Evolutionary conservation across 2,113 vertebrate genomes (phyloP).

Genomic region (Equus quagga): DNA sequence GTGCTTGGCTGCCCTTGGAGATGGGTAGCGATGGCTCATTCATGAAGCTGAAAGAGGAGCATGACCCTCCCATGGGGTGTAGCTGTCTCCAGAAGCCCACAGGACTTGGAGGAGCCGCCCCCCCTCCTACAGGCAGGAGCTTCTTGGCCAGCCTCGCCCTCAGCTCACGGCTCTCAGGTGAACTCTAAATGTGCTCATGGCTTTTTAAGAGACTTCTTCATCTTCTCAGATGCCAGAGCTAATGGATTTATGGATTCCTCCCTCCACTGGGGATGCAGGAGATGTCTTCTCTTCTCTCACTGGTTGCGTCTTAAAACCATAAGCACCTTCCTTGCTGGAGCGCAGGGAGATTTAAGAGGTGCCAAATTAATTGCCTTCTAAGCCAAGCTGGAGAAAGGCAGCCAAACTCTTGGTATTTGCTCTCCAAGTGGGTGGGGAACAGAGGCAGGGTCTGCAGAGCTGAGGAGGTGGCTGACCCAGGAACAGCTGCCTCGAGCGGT

Average conservation of each 20-base stretch:
- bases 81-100: not conserved
- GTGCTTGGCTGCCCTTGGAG: not conserved
- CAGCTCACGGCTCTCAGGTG: conserved; percentile 58
- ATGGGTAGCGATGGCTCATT: not conserved
- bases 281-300: not conserved
- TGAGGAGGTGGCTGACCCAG: not conserved
- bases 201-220: conserved; percentile 79
- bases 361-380: conserved; percentile 59
- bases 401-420: conserved; percentile 4
- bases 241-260: conserved; percentile 72
- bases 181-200: conserved; percentile 71
- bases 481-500: not conserved
- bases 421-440: not conserved
- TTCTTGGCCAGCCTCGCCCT: conserved; percentile 16
- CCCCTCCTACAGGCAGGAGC: not conserved
- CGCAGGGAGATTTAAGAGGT: conserved; percentile 48
- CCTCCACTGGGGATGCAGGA: not conserved
- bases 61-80: not conserved
- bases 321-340: conserved; percentile 47
- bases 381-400: conserved; percentile 29
- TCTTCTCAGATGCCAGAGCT: conserved; percentile 72
- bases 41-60: conserved; percentile 28
- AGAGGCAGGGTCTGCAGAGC: not conserved
- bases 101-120: not conserved
- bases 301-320: not conserved